phyloP scores from a whole-genome alignment of 2,113 vertebrate genomes.

The Amblyopsis rosae region DNA sequence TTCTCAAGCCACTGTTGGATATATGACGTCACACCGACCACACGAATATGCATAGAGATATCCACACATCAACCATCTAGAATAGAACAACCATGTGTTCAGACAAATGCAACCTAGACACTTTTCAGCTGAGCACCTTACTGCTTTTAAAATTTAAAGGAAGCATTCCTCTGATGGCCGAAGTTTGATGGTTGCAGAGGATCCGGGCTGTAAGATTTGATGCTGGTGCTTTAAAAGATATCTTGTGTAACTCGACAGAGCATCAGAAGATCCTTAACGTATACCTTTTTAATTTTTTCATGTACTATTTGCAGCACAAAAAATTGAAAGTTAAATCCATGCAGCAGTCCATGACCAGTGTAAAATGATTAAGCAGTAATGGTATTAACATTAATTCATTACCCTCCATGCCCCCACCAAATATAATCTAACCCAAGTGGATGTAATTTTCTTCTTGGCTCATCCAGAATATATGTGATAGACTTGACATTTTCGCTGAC shows the following conservation, averaged over 20 bases:
- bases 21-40: too few relatives aligned
- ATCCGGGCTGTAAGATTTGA: neutral
- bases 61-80: too few relatives aligned
- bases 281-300: neutral
- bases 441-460: neutral
- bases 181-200: too few relatives aligned
- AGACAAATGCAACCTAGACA: too few relatives aligned
- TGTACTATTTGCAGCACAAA: neutral
- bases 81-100: too few relatives aligned
- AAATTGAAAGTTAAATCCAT: neutral
- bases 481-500: neutral
- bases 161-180: too few relatives aligned
- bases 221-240: neutral
- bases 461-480: neutral
- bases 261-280: neutral
- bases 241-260: neutral
- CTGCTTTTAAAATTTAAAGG: too few relatives aligned
- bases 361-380: neutral
- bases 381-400: neutral
- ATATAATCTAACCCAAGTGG: neutral
- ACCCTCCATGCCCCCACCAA: neutral
- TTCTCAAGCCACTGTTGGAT: too few relatives aligned
- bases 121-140: too few relatives aligned
- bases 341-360: neutral
- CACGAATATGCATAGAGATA: too few relatives aligned